A percentile compares a stretch with the other conserved stretches of the same genome.
Conservation (phyloP, 2,797 vertebrate species). For the Simalia tracyae region DNA sequence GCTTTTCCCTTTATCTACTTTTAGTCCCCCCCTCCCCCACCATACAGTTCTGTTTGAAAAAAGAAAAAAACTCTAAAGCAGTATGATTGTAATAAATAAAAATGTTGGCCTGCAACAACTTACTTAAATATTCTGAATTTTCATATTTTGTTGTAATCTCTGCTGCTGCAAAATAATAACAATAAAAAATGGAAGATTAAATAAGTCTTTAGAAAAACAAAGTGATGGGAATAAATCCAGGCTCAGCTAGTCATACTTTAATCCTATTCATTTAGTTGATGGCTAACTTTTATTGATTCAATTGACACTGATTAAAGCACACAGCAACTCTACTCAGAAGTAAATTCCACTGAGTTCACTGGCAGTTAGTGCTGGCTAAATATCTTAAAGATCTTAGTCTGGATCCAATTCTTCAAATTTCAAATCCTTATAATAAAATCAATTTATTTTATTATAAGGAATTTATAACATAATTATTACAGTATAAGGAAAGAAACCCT, state of each 20-base stretch:
- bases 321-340: background rate
- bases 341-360: background rate
- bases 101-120: too few species aligned
- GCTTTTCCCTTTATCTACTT: too few species aligned
- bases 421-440: background rate
- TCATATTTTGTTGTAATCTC: background rate
- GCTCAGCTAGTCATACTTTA: background rate
- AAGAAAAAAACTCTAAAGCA: too few species aligned
- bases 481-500: background rate
- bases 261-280: background rate
- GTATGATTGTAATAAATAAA: too few species aligned
- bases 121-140: too few species aligned
- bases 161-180: background rate
- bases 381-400: background rate
- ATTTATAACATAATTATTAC: background rate
- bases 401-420: background rate
- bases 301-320: background rate
- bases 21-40: too few species aligned
- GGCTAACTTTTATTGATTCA: background rate
- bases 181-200: background rate
- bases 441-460: background rate
- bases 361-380: background rate
- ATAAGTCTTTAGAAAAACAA: background rate
- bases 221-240: background rate
- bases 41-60: too few species aligned